phyloP scores from a whole-genome alignment of 1,140 invertebrate genomes.

The Epicauta chinensis region DNA sequence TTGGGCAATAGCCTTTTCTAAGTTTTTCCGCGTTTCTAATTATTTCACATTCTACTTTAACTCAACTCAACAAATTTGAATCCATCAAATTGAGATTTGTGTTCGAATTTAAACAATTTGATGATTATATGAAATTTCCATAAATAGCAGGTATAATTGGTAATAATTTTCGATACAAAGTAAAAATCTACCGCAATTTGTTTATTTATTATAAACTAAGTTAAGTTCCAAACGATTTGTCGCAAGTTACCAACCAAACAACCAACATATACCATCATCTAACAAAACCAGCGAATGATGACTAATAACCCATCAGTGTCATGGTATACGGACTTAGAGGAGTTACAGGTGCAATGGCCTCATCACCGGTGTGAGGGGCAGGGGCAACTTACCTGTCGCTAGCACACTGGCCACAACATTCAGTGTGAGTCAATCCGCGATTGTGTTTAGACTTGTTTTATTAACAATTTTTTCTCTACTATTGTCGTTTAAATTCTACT shows the following conservation, averaged over 20 bases:
- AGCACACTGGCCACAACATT: slow-evolving; percentile 22
- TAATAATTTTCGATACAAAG: no score
- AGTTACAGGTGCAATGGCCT: slow-evolving; percentile 41
- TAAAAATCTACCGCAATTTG: no score
- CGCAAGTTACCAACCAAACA: slow-evolving; percentile 21
- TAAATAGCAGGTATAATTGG: no score
- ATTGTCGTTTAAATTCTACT: not conserved
- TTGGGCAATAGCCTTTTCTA: no score
- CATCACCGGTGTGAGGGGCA: slow-evolving; percentile 24
- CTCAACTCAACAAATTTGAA: no score
- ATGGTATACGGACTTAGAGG: slow-evolving; percentile 28
- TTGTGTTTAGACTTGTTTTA: slow-evolving; percentile 7
- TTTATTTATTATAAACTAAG: no score
- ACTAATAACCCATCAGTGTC: slow-evolving; percentile 40
- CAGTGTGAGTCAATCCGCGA: slow-evolving; percentile 35
- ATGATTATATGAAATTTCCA: no score
- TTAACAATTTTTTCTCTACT: not conserved
- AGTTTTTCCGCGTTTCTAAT: no score
- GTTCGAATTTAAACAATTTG: no score
- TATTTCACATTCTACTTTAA: no score
- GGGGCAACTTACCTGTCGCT: slow-evolving; percentile 37
- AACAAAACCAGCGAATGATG: slow-evolving; percentile 21
- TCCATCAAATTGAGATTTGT: no score
- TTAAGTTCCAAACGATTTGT: slow-evolving; percentile 35
- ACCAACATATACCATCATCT: no score